Conservation (phyloP, 1,140 invertebrate genomes). For the Drosophila baimaii region DNA sequence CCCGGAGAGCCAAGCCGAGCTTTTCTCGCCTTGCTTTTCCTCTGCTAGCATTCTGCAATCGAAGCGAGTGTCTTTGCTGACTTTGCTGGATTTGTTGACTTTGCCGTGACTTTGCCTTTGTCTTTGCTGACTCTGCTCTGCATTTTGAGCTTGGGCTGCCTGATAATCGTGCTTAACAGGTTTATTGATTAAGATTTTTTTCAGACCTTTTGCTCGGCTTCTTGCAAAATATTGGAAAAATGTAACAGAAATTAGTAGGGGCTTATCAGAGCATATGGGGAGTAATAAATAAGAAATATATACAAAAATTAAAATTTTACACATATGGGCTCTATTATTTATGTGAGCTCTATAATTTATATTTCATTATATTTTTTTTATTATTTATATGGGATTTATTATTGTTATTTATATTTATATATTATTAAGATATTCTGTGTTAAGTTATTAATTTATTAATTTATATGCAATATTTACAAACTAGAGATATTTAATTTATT, state of each 20-base stretch:
- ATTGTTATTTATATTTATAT: too few species aligned
- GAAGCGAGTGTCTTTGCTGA: constrained; percentile 37
- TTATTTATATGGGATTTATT: too few species aligned
- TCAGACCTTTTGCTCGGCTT: constrained; percentile 44
- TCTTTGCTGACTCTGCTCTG: constrained; percentile 34
- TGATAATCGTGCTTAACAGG: constrained; percentile 66
- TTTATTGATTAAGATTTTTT: constrained; percentile 68
- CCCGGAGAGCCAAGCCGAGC: constrained; percentile 10
- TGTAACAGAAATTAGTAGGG: constrained; percentile 30
- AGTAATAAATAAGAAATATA: too few species aligned
- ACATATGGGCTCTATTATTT: too few species aligned
- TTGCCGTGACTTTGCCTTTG: constrained; percentile 20
- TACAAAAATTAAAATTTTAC: too few species aligned
- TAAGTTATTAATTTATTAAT: too few species aligned
- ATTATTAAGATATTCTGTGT: background rate
- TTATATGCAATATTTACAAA: background rate
- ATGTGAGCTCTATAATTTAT: too few species aligned
- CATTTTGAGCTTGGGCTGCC: constrained; percentile 25
- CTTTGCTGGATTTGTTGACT: constrained; percentile 19
- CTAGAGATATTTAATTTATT: background rate
- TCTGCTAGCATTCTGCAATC: constrained; percentile 62
- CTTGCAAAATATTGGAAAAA: constrained; percentile 64
- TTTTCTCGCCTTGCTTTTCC: constrained; percentile 56
- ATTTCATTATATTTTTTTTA: too few species aligned
- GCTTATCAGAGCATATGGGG: constrained; percentile 14